Base-by-base conservation (phyloP, 2,888 invertebrate species). In the Penaeus monodon region DNA sequence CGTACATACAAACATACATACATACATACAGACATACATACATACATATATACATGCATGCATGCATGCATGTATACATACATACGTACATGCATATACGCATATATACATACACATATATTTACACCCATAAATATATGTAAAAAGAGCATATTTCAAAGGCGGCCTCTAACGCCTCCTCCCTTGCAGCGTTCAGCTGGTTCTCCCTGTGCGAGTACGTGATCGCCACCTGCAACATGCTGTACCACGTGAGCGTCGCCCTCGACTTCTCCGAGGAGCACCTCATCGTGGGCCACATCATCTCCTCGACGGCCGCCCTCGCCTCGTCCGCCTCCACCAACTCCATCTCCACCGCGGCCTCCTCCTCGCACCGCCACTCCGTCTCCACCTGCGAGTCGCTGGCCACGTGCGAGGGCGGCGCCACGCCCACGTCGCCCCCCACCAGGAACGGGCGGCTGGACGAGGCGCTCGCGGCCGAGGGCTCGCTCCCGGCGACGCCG, bases 181-280 rank as follows among this genome's bases (percentile, higher is more conserved):
- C 17, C 17, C 57, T 94, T 94, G 90, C 94, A 98, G 98, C 98
- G 78, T 98, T 98, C 93, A 98, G 97, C 92, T 96, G 96, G 96
- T 98, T 98, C 93, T 97, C 98, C 2, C 94, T 97, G 87, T 97
- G 97, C 92, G 98, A 98, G 93, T 98, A 98, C 93, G 94, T 97
- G 92, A 96, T 98, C 91, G 97, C 98, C 85, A 95, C 96, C 84
- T 95, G 96, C 90, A 98, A 98, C 93, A 98, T 98, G 97, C 96
- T 96, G 88, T 98, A 97, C 93, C 98, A 98, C 92, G 95, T 96
- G 90, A 96, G 97, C 68, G 96, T 97, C 84, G 95, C 97, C 88
- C 94, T 95, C 92, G 97, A 98, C 93, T 96, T 98, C 92, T 96
- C 97, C 24, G 94, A 95, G 78, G 96, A 97, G 92, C 94, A 96